Evolutionary conservation across 2,797 vertebrate genomes (phyloP), one percentile per base, ranked within the genome.

Genomic region (Mormyrops attenuatus): DNA sequence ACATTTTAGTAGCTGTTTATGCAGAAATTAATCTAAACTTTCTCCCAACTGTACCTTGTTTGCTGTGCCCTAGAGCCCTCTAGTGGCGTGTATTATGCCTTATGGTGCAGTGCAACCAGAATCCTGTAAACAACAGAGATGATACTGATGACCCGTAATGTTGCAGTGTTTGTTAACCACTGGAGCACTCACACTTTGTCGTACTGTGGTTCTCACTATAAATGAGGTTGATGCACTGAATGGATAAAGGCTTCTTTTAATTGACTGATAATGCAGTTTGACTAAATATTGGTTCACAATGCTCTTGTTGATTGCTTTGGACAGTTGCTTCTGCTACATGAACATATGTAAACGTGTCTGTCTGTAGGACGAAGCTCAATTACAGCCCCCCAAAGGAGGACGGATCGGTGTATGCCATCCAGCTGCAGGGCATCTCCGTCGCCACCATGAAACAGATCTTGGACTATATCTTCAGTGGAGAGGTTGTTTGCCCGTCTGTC

Each of bases 381-480:
- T 99, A 99, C 93, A 99, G 98, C 91, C 98, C 98, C 93, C 99
- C 98, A 9, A 99, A 98, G 92, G 96, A 97, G 91, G 98, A 99
- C 94, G 99, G 99, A 13, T 98, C 98, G n/a, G 96, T 95, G 0
- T 99, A 99, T 94, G 97, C 96, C 92, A 99, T 99, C 89, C 97
- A 98, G 94, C 96, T 99, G 80, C 97, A 99, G 95, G 99, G 98
- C 49, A 97, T 99, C 90, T 97, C 98, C 66, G 97, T 98, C 90
- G 92, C 96, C 90, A 97, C 97, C 91, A 99, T 99, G 97, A 98
- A 97, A 94, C 97, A 99, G 94, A 99, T 99, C 92, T 94, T 99
- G 93, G 98, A 99, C 93, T 99, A 98, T 93, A 97, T 99, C 94
- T 99, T 99, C 96, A 98, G 97, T 88, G 99, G 99, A 73, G 97